Evolutionary conservation across 1,140 invertebrate species (phyloP), one percentile per base, ranked within the genome.

Genomic region (Pomacea maculata): DNA sequence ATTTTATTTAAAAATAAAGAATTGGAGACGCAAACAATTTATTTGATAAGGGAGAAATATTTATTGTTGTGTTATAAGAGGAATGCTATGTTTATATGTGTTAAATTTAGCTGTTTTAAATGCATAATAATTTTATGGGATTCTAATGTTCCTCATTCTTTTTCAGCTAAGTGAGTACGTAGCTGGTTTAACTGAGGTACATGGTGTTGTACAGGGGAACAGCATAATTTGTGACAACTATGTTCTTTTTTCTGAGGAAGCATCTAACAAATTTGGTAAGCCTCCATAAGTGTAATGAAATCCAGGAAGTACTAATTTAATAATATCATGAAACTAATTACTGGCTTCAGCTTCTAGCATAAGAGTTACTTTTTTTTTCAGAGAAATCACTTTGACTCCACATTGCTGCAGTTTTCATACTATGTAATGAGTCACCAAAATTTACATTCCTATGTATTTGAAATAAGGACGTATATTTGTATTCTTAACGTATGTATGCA

Each of bases 81-180:
- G 11, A 9, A 29, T 17, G n/a, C 54, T 45, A 11, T 34, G 25
- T 9, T 17, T 12, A 52, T 11, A 73, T 9, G 11, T 73, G 71
- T 73, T 21, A 45, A 12, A 34, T 34, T 34, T 19, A 73, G 25
- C 14, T 54, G 55, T 29, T 73, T 45, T 73, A 45, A 19, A 45
- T 52, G 15, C 72, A 52, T 73, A 54, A 11, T 45, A 52, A 52
- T 11, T 15, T 75, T 54, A 29, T 19, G 57, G 52, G 34, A 45
- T 45, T 45, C 34, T 6, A 45, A 45, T 45, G 34, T 45, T 45
- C 25, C 0, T 25, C 25, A 25, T 63, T 61, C 70, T 79, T 29
- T 86, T 85, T 34, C 82, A 87, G 86, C 79, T 87, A 34, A 87
- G 75, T 80, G 87, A 88, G 71, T 86, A 88, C 84, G 86, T 88